A percentile compares a stretch with the other conserved stretches of the same genome.
Evolutionary conservation across 2,113 vertebrate species (phyloP).

Genomic region (Silurus asotus): DNA sequence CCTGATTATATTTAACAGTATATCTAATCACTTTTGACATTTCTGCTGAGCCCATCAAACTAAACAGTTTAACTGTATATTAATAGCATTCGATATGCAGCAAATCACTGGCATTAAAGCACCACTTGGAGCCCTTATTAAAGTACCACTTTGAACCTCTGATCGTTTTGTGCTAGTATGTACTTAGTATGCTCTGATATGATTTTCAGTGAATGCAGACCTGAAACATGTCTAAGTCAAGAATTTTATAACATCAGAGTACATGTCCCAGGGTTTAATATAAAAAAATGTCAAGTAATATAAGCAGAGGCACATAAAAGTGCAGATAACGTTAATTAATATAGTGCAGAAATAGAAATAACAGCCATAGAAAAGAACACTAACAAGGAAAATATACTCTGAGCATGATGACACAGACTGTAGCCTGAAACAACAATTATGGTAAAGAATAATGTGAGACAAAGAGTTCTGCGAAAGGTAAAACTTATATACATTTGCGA

Average conservation of each 20-base stretch:
- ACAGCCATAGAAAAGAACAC: too few relatives aligned
- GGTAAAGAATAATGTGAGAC: too few relatives aligned
- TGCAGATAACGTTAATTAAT: too few relatives aligned
- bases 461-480: too few relatives aligned
- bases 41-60: neutral
- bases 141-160: neutral
- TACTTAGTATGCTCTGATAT: neutral
- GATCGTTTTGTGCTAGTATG: neutral
- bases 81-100: slow-evolving; percentile 9
- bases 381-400: too few relatives aligned
- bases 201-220: neutral
- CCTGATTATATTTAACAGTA: neutral
- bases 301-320: neutral
- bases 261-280: neutral
- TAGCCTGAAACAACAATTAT: too few relatives aligned
- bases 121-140: neutral
- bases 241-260: neutral
- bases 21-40: neutral
- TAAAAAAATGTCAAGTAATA: neutral
- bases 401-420: too few relatives aligned
- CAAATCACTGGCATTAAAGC: slow-evolving; percentile 1
- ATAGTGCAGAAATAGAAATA: too few relatives aligned
- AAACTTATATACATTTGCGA: too few relatives aligned
- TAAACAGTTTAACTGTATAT: neutral
- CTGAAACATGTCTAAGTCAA: neutral